Evolutionary conservation across 2,113 vertebrate species (phyloP).

Genomic region (Prinia subflava): DNA sequence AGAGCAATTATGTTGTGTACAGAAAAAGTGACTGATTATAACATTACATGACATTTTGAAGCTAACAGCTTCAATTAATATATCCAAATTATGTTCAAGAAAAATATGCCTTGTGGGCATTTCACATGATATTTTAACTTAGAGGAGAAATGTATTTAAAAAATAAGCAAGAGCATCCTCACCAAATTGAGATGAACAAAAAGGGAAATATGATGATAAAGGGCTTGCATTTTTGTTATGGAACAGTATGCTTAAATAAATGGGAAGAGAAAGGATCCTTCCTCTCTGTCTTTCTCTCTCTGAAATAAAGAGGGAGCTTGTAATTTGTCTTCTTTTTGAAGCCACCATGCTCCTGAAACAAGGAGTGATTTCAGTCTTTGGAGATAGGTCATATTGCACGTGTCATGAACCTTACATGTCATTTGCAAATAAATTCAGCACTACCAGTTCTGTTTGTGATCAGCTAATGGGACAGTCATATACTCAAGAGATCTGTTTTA

Average conservation of each 20-base stretch:
- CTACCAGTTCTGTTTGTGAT: neutral
- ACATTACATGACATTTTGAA: constrained; percentile 48
- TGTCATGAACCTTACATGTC: neutral
- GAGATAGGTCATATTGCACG: neutral
- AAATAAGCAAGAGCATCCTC: neutral
- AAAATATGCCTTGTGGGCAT: constrained; percentile 33
- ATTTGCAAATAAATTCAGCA: neutral
- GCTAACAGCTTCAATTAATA: constrained; percentile 34
- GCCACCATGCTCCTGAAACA: neutral
- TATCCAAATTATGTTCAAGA: neutral
- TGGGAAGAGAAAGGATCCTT: neutral
- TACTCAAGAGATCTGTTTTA: neutral
- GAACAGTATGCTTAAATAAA: neutral
- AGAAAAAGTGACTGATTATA: constrained; percentile 28
- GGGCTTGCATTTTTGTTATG: neutral
- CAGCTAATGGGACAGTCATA: neutral
- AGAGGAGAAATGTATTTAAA: constrained; percentile 33
- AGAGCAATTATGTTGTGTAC: neutral
- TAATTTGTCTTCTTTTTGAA: neutral
- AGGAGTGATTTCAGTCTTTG: neutral
- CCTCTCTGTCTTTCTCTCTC: neutral
- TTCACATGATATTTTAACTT: constrained; percentile 13
- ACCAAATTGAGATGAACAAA: neutral
- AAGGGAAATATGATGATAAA: neutral
- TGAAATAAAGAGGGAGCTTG: neutral